A percentile compares a stretch with the other conserved stretches of the same genome.
Conservation (phyloP, 2,113 vertebrate species). For the Globicephala melas region DNA sequence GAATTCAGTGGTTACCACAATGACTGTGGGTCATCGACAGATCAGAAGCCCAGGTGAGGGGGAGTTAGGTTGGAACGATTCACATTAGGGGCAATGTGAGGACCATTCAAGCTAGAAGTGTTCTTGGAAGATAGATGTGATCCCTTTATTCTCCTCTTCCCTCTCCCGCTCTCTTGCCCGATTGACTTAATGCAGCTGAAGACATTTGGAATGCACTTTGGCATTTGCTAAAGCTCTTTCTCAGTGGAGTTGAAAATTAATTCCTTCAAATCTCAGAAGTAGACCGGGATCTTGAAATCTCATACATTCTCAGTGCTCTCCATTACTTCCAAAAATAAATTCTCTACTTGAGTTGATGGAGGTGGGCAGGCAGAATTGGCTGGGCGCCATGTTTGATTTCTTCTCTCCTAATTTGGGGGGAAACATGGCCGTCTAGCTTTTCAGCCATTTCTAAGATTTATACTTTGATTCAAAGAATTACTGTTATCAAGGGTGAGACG, state of each 20-base stretch:
- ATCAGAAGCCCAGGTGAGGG: slow-evolving; percentile 28
- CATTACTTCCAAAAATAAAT: slow-evolving; percentile 54
- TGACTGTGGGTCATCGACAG: neutral
- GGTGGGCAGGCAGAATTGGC: slow-evolving; percentile 9
- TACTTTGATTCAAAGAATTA: slow-evolving; percentile 37
- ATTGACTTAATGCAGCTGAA: slow-evolving; percentile 60
- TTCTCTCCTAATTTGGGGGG: neutral
- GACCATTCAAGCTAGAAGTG: neutral
- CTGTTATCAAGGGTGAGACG: neutral
- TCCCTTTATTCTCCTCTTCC: slow-evolving; percentile 6
- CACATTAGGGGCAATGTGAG: neutral
- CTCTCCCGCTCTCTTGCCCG: neutral
- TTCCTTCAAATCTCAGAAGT: slow-evolving; percentile 56
- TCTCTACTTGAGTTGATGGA: slow-evolving; percentile 38
- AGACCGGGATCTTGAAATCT: slow-evolving; percentile 55
- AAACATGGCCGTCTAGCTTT: neutral
- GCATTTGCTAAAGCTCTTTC: slow-evolving; percentile 60
- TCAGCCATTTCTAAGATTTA: slow-evolving; percentile 37
- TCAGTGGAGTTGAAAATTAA: slow-evolving; percentile 62
- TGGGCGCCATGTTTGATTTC: neutral
- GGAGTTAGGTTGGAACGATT: neutral
- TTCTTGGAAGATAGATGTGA: slow-evolving; percentile 49
- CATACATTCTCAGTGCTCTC: slow-evolving; percentile 54
- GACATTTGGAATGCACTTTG: slow-evolving; percentile 51
- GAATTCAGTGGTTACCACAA: neutral